phyloP scores from a whole-genome alignment of 2,113 vertebrate species.

The Semicossyphus pulcher region DNA sequence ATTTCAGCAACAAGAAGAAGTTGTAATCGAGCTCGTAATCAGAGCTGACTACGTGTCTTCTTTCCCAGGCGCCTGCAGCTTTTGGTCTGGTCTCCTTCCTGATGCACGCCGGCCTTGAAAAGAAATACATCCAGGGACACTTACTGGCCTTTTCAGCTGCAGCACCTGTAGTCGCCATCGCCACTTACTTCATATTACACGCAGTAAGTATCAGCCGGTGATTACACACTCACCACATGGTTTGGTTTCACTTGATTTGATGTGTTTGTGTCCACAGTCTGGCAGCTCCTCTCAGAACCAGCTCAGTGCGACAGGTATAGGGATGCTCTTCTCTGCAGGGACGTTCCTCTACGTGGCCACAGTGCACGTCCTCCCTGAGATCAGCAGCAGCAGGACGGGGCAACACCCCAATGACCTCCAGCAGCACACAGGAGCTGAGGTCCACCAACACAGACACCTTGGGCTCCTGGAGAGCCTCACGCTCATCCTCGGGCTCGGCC shows the following conservation, averaged over 20 bases:
- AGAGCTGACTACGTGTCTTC: background rate
- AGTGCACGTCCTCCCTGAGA: constrained; percentile 80
- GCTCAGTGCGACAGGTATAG: constrained; percentile 78
- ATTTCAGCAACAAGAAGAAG: too few species aligned
- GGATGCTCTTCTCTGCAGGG: constrained; percentile 83
- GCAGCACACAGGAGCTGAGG: constrained; percentile 21
- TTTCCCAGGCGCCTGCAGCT: constrained; percentile 82
- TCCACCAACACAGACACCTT: constrained; percentile 59
- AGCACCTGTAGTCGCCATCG: constrained; percentile 82
- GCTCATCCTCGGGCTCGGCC: constrained; percentile 74
- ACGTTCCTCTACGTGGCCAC: constrained; percentile 84
- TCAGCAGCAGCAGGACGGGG: constrained; percentile 69
- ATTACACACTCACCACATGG: fast-evolving
- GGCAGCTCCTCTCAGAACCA: constrained; percentile 66
- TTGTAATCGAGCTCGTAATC: background rate
- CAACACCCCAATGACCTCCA: constrained; percentile 31
- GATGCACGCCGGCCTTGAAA: constrained; percentile 84
- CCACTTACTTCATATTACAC: constrained; percentile 82
- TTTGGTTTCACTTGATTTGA: background rate
- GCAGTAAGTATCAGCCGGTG: constrained; percentile 64
- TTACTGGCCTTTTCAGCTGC: constrained; percentile 84
- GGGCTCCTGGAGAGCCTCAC: constrained; percentile 80
- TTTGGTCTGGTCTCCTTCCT: constrained; percentile 86
- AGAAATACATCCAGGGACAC: constrained; percentile 83
- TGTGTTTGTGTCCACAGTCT: constrained; percentile 66